phyloP scores from a whole-genome alignment of 2,113 vertebrate genomes.

The Perognathus longimembris region DNA sequence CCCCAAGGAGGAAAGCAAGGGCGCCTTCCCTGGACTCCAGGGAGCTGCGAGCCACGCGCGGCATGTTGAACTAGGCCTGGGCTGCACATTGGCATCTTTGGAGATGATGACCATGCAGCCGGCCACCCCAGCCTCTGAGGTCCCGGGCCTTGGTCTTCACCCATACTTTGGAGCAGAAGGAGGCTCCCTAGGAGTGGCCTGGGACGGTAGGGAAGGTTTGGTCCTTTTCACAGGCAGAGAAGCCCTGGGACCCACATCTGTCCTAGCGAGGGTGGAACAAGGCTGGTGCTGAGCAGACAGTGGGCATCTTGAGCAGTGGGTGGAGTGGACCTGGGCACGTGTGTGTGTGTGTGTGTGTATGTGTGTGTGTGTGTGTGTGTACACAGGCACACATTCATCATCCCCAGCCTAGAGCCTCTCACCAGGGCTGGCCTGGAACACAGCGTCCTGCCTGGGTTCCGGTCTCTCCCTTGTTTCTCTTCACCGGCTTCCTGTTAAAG shows the following conservation, averaged over 20 bases:
- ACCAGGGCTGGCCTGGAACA: not conserved
- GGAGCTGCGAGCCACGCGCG: not conserved
- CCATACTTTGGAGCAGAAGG: not conserved
- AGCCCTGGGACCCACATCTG: too few relatives aligned
- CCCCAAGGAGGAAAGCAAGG: not conserved
- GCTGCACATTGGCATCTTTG: not conserved
- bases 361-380: rapidly evolving
- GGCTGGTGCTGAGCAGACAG: not conserved
- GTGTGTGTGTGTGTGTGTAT: not conserved
- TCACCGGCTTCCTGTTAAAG: not conserved
- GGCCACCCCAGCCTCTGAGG: not conserved
- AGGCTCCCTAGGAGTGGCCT: not conserved
- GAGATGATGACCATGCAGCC: not conserved
- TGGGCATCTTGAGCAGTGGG: too few relatives aligned
- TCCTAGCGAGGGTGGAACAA: not conserved
- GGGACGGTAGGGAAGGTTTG: not conserved
- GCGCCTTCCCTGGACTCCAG: rapidly evolving
- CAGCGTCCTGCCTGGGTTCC: not conserved
- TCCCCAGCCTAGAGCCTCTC: not conserved
- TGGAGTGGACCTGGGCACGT: not conserved
- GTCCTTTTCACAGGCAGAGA: too few relatives aligned
- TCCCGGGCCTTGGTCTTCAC: not conserved
- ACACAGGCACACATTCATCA: not conserved
- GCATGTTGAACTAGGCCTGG: not conserved
- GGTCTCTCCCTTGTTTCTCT: not conserved